Base-by-base conservation (phyloP, 2,888 invertebrate genomes). In the Macrosoma leucophasiata region DNA sequence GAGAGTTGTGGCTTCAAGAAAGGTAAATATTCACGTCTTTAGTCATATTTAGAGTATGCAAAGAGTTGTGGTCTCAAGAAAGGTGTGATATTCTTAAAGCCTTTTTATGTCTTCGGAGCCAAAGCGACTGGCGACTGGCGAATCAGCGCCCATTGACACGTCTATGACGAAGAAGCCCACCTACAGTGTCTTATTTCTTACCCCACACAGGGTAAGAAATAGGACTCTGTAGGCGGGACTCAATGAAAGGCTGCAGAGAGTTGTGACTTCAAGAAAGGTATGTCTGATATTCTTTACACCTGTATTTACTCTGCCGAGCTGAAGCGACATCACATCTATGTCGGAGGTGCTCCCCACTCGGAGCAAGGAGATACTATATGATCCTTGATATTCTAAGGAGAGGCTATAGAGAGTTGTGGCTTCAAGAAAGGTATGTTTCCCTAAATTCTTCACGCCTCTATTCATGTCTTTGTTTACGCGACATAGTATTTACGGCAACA, bases 161-260 rank as follows among this genome's bases (percentile, higher is more conserved):
- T 69, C 71, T 2, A 47, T 61, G 29, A 46, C 58, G 12, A 76
- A 71, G 39, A 72, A 15, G 59, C 41, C 29, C 48, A 56, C 32
- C 54, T 49, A 29, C 40, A 55, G 7, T 47, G 60, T 63, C 33
- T 71, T 70, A 34, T 70, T 68, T 14, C 82, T 81, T 20, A 85
- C 85, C 1, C 59, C 90, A 17, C 70, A 89, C 55, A 71, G 86
- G 50, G 73, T 91, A 28, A 76, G 88, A 50, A 92, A 92, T 52
- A 91, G 91, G 14, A 90, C 89, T 25, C 68, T 92, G 15, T 89
- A 90, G 50, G 85, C 86, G 3, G 89, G 89, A 1, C 84, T 92
- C 11, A 84, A 85, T 29, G 84, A 87, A 39, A 79, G 87, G 47
- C 76, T 91, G 31, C 81, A 81, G 23, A 84, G 86, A 50, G 72